These are phyloP conservation scores for Aldrovandia affinis DNA, from an alignment of 2,797 vertebrate species.

Conservation along the genomic window DNA sequence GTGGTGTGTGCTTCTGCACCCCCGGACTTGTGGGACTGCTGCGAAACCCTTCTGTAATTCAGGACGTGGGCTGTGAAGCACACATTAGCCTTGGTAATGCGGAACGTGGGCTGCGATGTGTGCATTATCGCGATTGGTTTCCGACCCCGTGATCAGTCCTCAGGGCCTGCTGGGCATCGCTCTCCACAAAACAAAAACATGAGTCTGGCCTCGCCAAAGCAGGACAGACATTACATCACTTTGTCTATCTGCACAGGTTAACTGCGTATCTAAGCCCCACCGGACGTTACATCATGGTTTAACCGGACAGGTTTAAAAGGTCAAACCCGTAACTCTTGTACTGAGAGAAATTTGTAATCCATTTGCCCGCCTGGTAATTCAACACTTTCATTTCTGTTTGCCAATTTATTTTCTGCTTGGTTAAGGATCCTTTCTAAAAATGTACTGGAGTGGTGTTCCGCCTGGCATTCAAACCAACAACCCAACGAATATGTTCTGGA, in stretches of 20 bases:
- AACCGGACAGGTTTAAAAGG: neutral
- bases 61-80: constrained; percentile 47
- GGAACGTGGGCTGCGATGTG: constrained; percentile 53
- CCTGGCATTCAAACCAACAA: neutral
- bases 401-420: neutral
- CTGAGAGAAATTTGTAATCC: neutral
- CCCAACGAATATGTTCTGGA: neutral
- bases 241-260: neutral
- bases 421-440: neutral
- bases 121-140: constrained; percentile 65
- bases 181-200: constrained; percentile 28
- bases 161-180: constrained; percentile 29
- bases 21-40: constrained; percentile 37
- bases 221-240: constrained; percentile 38
- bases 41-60: constrained; percentile 34
- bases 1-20: constrained; percentile 37
- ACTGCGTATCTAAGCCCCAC: neutral
- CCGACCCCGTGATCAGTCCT: constrained; percentile 40
- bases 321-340: no score
- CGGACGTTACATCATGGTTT: neutral
- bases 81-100: constrained; percentile 65
- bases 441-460: neutral
- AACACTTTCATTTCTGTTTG: no score
- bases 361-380: neutral
- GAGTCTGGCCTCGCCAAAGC: constrained; percentile 9